Conservation (phyloP, 2,113 vertebrate species). For the Nicator chloris region DNA sequence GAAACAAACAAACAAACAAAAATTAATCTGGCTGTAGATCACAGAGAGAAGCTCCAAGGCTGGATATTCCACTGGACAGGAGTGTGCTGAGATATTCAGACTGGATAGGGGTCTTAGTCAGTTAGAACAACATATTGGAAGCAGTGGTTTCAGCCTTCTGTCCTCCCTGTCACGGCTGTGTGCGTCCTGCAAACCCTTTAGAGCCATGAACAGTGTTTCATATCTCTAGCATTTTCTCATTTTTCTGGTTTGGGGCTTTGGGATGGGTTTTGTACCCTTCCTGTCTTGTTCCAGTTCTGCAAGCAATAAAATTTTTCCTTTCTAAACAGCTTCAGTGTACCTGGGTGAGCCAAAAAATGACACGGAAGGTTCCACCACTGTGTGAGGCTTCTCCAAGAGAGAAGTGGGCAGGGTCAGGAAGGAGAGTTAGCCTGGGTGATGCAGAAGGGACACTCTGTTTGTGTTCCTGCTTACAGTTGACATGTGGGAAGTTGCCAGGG, state of each 20-base stretch:
- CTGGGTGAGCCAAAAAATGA: background rate
- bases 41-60: background rate
- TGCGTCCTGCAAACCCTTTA: background rate
- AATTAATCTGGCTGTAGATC: background rate
- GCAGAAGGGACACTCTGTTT: background rate
- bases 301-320: background rate
- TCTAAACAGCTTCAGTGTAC: background rate
- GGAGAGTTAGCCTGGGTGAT: background rate
- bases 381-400: background rate
- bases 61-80: background rate
- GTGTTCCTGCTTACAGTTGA: background rate
- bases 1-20: background rate
- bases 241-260: rapidly evolving
- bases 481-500: background rate
- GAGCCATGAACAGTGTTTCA: background rate
- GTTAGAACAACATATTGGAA: rapidly evolving
- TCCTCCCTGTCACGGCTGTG: background rate
- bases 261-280: background rate
- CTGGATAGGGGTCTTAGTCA: background rate
- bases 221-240: background rate
- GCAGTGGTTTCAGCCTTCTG: background rate
- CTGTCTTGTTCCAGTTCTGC: background rate
- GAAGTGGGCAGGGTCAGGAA: background rate
- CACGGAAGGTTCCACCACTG: background rate
- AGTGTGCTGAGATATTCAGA: background rate